Conservation (phyloP, 2,797 vertebrate genomes). For the Aeoliscus strigatus region DNA sequence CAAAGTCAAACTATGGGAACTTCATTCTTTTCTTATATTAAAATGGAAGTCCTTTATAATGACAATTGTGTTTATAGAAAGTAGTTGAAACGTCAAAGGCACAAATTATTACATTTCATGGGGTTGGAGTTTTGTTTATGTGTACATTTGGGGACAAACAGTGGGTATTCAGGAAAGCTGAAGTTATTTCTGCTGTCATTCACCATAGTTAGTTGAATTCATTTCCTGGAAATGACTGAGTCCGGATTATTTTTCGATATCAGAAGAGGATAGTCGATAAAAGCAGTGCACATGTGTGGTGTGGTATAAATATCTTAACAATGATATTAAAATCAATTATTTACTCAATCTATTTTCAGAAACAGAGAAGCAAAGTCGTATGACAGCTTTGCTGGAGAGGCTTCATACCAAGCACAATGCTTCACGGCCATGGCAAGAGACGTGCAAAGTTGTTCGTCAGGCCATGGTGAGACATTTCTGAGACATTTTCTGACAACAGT, state of each 20-base stretch:
- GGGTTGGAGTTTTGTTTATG: background rate
- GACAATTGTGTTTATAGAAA: too few relatives aligned
- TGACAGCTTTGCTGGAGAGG: slow-evolving; percentile 86
- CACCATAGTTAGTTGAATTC: too few relatives aligned
- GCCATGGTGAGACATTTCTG: slow-evolving; percentile 88
- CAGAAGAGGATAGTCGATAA: too few relatives aligned
- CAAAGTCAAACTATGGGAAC: too few relatives aligned
- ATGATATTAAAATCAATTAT: background rate
- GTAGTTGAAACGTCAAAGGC: background rate
- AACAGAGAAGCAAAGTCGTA: slow-evolving; percentile 86
- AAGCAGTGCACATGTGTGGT: background rate
- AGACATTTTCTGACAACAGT: background rate
- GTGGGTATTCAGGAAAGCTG: too few relatives aligned
- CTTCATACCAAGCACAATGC: slow-evolving; percentile 93
- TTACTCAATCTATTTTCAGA: slow-evolving; percentile 66
- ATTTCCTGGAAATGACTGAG: background rate
- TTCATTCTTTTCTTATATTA: too few relatives aligned
- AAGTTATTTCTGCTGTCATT: too few relatives aligned
- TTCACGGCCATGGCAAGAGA: slow-evolving; percentile 93
- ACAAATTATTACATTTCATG: background rate
- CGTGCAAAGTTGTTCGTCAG: slow-evolving; percentile 92
- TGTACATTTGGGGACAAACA: too few relatives aligned
- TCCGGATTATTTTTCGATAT: too few relatives aligned
- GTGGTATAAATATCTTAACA: background rate
- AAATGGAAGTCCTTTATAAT: background rate